Evolutionary conservation across 2,797 vertebrate genomes (phyloP).

Genomic region (Danio kyathit): DNA sequence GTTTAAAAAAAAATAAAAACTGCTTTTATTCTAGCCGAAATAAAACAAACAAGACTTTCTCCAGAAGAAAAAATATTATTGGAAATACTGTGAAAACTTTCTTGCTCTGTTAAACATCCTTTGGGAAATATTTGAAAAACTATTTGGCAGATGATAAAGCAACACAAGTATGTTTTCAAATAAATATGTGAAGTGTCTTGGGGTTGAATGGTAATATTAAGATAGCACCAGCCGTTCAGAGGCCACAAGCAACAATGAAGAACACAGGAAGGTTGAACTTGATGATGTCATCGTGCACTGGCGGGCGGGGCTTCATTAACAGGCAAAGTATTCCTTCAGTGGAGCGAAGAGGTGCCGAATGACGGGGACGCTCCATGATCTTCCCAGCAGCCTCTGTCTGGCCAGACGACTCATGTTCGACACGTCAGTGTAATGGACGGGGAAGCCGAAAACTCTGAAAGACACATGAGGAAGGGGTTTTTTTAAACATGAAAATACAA

Average conservation of each 20-base stretch:
- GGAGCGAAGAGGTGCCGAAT: constrained; percentile 94
- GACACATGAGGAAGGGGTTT: neutral
- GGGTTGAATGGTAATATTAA: constrained; percentile 24
- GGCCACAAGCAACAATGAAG: constrained; percentile 48
- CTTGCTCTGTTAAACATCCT: too few relatives aligned
- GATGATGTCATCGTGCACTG: constrained; percentile 1
- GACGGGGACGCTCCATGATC: constrained; percentile 91
- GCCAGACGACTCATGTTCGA: constrained; percentile 94
- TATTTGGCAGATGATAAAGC: constrained; percentile 3
- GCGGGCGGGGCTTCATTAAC: constrained; percentile 80
- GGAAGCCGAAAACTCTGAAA: constrained; percentile 88
- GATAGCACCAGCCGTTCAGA: constrained; percentile 60
- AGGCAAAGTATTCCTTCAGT: constrained; percentile 98
- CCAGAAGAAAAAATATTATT: too few relatives aligned
- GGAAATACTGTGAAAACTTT: too few relatives aligned
- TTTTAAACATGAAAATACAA: neutral
- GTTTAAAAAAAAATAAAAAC: too few relatives aligned
- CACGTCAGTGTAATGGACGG: constrained; percentile 90
- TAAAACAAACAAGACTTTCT: too few relatives aligned
- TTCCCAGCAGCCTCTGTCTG: constrained; percentile 89
- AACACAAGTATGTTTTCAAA: constrained; percentile 36
- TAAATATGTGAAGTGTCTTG: constrained; percentile 56
- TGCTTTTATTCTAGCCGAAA: too few relatives aligned
- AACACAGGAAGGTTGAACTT: constrained; percentile 40
- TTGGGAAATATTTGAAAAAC: too few relatives aligned